A percentile compares a stretch with the other conserved stretches of the same genome.
These are phyloP conservation scores for Trididemnum miniatum DNA, from an alignment of 23 tunicate species.

Conservation along the genomic window DNA sequence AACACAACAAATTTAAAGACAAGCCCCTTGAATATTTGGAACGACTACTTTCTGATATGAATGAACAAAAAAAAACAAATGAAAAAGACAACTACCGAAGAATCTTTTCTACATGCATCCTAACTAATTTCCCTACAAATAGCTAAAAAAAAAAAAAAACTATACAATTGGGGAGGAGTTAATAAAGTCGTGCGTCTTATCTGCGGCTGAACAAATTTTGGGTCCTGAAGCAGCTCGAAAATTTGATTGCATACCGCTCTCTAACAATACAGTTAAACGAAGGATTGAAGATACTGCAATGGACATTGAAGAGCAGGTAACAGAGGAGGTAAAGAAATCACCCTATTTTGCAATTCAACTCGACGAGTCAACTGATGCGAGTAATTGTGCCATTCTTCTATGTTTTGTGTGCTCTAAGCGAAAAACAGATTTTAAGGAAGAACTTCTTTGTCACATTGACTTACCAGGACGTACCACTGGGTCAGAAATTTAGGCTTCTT, in stretches of 20 bases:
- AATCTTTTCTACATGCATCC: slow-evolving; percentile 21
- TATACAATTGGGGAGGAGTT: slow-evolving; percentile 44
- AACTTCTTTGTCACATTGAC: slow-evolving; percentile 28
- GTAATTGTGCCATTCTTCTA: slow-evolving; percentile 50
- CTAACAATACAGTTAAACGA: slow-evolving; percentile 27
- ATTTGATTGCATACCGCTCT: slow-evolving; percentile 32
- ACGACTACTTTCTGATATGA: slow-evolving; percentile 32
- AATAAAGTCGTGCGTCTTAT: slow-evolving; percentile 45
- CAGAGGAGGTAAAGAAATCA: slow-evolving; percentile 16
- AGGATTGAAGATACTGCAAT: slow-evolving; percentile 30
- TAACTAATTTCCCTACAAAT: slow-evolving; percentile 19
- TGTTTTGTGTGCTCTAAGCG: slow-evolving; percentile 2
- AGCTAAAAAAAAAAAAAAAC: slow-evolving; percentile 14
- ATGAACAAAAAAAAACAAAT: slow-evolving; percentile 18
- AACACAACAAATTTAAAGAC: slow-evolving; percentile 3
- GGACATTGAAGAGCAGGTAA: slow-evolving; percentile 23
- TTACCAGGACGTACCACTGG: slow-evolving; percentile 40
- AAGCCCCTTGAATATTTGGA: slow-evolving; percentile 12
- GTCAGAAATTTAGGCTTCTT: slow-evolving; percentile 35
- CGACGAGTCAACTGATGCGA: too few relatives aligned
- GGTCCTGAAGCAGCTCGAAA: slow-evolving; percentile 38
- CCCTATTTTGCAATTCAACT: slow-evolving; percentile 32
- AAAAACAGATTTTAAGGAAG: slow-evolving; percentile 17
- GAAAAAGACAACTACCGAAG: slow-evolving; percentile 21
- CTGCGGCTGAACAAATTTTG: slow-evolving; percentile 44